Conservation (phyloP, 1,140 invertebrate genomes). For the Adelges cooleyi region DNA sequence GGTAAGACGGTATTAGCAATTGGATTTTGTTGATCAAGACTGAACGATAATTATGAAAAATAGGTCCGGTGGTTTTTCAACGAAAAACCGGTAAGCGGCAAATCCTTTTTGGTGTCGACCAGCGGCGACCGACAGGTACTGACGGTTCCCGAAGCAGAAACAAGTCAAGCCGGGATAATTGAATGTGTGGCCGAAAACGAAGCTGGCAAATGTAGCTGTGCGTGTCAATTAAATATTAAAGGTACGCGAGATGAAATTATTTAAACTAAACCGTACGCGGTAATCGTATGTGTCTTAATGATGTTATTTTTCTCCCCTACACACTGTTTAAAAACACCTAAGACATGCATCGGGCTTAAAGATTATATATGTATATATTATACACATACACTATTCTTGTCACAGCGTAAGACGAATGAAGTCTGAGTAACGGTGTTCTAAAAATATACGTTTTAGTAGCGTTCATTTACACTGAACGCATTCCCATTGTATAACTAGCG, state of each 20-base stretch:
- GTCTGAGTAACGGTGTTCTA: constrained; percentile 26
- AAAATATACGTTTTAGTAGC: constrained; percentile 12
- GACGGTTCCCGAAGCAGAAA: constrained; percentile 45
- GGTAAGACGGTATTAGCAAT: constrained; percentile 40
- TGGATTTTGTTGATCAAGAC: neutral
- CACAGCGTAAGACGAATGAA: neutral
- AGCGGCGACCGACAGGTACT: constrained; percentile 59
- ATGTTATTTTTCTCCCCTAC: neutral
- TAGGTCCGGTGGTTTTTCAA: constrained; percentile 63
- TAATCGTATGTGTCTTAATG: constrained; percentile 8
- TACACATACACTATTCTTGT: constrained; percentile 19
- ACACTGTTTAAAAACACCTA: neutral
- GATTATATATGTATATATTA: neutral
- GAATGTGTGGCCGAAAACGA: constrained; percentile 64
- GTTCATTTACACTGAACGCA: constrained; percentile 9
- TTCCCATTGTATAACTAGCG: neutral
- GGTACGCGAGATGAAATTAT: constrained; percentile 38
- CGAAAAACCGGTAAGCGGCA: constrained; percentile 53
- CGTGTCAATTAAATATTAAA: constrained; percentile 46
- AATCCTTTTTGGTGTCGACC: constrained; percentile 55
- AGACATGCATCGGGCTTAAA: neutral
- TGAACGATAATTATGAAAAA: neutral
- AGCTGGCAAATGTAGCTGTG: constrained; percentile 55
- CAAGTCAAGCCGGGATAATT: constrained; percentile 52
- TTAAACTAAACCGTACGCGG: neutral